Base-by-base conservation (phyloP, 2,888 invertebrate genomes). In the Cryptocheilus praepositus region DNA sequence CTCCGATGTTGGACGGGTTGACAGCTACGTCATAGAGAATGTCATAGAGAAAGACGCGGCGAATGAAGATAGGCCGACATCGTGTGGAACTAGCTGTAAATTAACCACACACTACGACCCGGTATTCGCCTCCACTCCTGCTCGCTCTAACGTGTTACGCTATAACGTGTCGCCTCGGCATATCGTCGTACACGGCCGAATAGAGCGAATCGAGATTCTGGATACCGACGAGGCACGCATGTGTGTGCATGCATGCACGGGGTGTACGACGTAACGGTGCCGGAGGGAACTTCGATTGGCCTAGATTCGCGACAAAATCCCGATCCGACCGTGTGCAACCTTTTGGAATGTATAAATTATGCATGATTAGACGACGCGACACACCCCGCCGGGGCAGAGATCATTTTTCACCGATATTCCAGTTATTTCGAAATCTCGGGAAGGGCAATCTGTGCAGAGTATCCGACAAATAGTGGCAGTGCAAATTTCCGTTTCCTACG, bases 71-170 rank as follows among this genome's bases (percentile, higher is more conserved):
- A 18, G 16, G 49, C 16, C 16, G 18, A 18, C 49, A 8, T 49
- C 70, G 64, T 75, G 64, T 56, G 66, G 68, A 77, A 73, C 72
- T 83, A 85, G 85, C 85, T 85, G 85, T 85, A 85, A 83, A 85
- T 83, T 82, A 83, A 84, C 85, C 85, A 75, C 84, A 83, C 80
- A 73, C 71, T 72, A 71, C 70, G 70, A 71, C 49, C 67, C 64
- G 56, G 53, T 67, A 53, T 69, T 73, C 65, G 70, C 68, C 64
- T 18, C 22, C 64, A 46, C 67, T 60, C 70, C 59, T 58, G 70
- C 71, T 57, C 49, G 58, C 60, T 60, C 56, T 55, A 21, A 49
- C 49, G 49, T 18, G 49, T 49, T 49, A 49, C 49, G 49, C 18
- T 49, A 49, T 49, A 49, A 49, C 49, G 49, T 49, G 49, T 49